Base-by-base conservation (phyloP, 2,888 invertebrate genomes). In the Cactoblastis cactorum region DNA sequence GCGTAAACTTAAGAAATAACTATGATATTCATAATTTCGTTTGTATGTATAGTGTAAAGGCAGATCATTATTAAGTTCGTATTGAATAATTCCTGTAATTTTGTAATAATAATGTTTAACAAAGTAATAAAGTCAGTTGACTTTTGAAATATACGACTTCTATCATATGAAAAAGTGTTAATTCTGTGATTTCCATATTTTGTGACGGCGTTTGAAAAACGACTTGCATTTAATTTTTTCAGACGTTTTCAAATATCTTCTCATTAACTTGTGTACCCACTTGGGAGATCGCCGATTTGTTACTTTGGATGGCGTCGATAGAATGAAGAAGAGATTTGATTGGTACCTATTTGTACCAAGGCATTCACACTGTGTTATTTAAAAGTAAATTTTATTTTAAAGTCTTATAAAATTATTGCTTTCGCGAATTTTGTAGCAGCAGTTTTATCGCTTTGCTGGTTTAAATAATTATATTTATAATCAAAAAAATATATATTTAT, bases 231-330 rank as follows among this genome's bases (percentile, higher is more conserved):
- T 80, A 84, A 86, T 86, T 85, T 83, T 83, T 81, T 75, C 74
- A 81, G 80, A 75, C 80, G 65, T 74, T 82, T 74, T 82, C 77
- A 81, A 84, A 85, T 83, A 85, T 76, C 79, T 70, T 70, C 81
- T 88, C 86, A 87, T 88, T 88, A 88, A 80, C 83, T 82, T 77
- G 78, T 83, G 80, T 85, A 82, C 81, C 77, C 81, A 80, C 81
- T 82, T 77, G 79, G 79, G 80, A 79, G 80, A 79, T 80, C 77
- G 71, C 61, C 81, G 75, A 87, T 86, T 87, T 86, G 83, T 87
- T 77, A 82, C 79, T 73, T 74, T 32, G 47, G 37, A 81, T 77
- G 72, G 77, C 67, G 81, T 63, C 72, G 79, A 86, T 83, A 72
- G 81, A 82, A 80, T 80, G 77, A 83, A 77, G 67, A 74, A 80